These are phyloP conservation scores for Epirrita christyi DNA, from an alignment of 2,888 invertebrate genomes.

Conservation along the genomic window DNA sequence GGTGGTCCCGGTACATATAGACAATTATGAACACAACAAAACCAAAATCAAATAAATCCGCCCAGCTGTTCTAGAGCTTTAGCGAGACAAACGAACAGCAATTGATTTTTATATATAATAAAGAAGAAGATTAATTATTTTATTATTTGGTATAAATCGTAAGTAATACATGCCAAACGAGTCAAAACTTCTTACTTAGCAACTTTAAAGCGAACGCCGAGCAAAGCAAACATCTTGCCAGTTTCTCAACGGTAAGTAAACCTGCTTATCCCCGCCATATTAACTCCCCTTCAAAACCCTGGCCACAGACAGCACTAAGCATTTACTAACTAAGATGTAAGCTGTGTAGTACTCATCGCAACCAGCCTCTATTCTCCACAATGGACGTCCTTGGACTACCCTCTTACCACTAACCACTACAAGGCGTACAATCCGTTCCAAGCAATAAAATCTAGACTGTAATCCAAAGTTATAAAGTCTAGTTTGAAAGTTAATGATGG, in stretches of 20 bases:
- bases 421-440: conserved; percentile 29
- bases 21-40: too few species aligned
- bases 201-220: conserved; percentile 16
- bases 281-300: conserved; percentile 18
- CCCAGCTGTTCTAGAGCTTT: too few species aligned
- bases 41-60: too few species aligned
- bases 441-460: conserved; percentile 43
- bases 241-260: conserved; percentile 23
- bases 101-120: too few species aligned
- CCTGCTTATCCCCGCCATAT: conserved; percentile 27
- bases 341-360: conserved; percentile 29
- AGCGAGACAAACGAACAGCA: too few species aligned
- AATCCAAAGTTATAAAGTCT: conserved; percentile 34
- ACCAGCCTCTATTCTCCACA: conserved; percentile 64
- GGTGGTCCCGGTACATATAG: too few species aligned
- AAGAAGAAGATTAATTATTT: too few species aligned
- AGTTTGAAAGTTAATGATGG: conserved; percentile 25
- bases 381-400: conserved; percentile 76
- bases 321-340: conserved; percentile 1
- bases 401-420: conserved; percentile 55
- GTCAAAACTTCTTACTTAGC: not conserved
- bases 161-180: too few species aligned
- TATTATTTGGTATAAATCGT: too few species aligned
- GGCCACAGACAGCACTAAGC: conserved; percentile 2
- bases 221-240: conserved; percentile 19